phyloP scores from a whole-genome alignment of 2,113 vertebrate species.

The Nyctibius bracteatus region DNA sequence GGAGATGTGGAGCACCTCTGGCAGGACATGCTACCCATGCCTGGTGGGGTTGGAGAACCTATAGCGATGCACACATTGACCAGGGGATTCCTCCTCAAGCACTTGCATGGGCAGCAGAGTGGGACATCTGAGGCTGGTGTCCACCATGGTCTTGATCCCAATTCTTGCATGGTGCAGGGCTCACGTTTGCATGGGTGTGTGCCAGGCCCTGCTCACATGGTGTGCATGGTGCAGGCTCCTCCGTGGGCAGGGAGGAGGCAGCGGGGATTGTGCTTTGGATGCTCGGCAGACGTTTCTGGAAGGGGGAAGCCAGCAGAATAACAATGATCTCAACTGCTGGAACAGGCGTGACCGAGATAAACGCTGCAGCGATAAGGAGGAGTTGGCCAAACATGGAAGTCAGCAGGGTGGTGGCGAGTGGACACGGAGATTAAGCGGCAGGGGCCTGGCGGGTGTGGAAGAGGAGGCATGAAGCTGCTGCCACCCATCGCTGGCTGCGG shows the following conservation, averaged over 20 bases:
- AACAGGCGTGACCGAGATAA: neutral
- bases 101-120: neutral
- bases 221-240: neutral
- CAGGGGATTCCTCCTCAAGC: fast-evolving
- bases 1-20: neutral
- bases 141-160: neutral
- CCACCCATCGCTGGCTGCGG: fast-evolving
- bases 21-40: neutral
- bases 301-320: neutral
- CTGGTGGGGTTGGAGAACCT: neutral
- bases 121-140: neutral
- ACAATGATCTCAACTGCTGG: neutral
- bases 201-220: neutral
- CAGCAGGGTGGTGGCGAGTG: neutral
- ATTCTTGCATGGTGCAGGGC: neutral
- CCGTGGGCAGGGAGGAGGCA: neutral
- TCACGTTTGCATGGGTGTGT: fast-evolving
- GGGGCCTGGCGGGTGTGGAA: neutral
- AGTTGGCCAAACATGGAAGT: neutral
- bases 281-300: neutral
- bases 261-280: fast-evolving
- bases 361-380: neutral
- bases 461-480: neutral
- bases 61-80: fast-evolving
- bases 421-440: neutral